phyloP scores from a whole-genome alignment of 2,888 invertebrate genomes.

The Tiliacea citrago region DNA sequence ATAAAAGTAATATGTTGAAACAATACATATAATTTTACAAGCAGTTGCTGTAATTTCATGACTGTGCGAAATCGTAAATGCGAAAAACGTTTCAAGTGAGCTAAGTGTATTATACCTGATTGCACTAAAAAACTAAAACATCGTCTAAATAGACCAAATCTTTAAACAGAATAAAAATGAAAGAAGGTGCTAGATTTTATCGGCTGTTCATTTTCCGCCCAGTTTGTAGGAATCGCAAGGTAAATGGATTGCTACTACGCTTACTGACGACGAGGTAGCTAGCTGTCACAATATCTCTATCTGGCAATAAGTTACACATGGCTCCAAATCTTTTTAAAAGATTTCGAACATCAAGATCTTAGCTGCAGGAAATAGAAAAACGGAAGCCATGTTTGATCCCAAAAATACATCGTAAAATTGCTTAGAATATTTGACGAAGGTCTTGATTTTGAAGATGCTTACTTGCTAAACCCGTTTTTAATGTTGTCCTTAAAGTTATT shows the following conservation, averaged over 20 bases:
- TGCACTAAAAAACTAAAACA: background rate
- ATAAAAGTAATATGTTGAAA: too few species aligned
- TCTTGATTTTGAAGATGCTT: background rate
- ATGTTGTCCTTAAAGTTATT: background rate
- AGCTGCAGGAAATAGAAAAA: slow-evolving; percentile 42
- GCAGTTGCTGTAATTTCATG: too few species aligned
- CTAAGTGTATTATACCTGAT: too few species aligned
- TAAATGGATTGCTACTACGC: slow-evolving; percentile 63
- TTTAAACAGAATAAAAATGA: slow-evolving; percentile 28
- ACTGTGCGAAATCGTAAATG: too few species aligned
- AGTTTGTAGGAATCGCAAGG: slow-evolving; percentile 55
- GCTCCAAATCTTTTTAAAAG: slow-evolving; percentile 60
- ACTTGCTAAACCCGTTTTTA: background rate
- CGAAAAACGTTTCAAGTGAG: too few species aligned
- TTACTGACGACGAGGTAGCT: slow-evolving; percentile 56
- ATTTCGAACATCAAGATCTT: slow-evolving; percentile 54
- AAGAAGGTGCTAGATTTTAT: slow-evolving; percentile 44
- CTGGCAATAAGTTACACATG: slow-evolving; percentile 61
- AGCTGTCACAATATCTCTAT: slow-evolving; percentile 61
- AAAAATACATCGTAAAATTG: slow-evolving; percentile 6
- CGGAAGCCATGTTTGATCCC: slow-evolving; percentile 23
- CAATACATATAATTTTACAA: too few species aligned
- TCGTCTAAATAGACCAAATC: background rate
- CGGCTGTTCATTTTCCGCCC: slow-evolving; percentile 53
- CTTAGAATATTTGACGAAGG: slow-evolving; percentile 17